Evolutionary conservation across 1,140 invertebrate genomes (phyloP).

Genomic region (Drosophila azteca): DNA sequence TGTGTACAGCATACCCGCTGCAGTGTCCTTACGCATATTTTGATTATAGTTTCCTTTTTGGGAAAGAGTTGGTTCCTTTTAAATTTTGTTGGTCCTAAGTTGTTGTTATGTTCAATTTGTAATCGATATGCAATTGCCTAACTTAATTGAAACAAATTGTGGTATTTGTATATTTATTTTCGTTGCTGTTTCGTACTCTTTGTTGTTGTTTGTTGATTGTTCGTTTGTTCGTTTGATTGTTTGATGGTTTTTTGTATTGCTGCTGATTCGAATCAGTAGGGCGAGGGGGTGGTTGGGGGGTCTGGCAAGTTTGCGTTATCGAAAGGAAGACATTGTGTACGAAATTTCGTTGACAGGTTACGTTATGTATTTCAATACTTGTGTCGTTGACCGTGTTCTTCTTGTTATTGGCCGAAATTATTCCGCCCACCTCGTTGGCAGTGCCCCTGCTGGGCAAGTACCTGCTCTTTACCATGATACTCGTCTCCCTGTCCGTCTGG

Average conservation of each 20-base stretch:
- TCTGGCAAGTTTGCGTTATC: constrained; percentile 3
- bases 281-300: constrained; percentile 5
- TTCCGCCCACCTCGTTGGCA: constrained; percentile 98
- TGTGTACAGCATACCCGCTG: constrained; percentile 12
- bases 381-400: constrained; percentile 99
- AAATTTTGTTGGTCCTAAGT: constrained; percentile 9
- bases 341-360: constrained; percentile 86
- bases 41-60: constrained; percentile 12
- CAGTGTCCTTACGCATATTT: constrained; percentile 17
- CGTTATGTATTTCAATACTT: constrained; percentile 98
- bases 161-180: constrained; percentile 36
- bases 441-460: constrained; percentile 99
- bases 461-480: constrained; percentile 98
- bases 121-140: constrained; percentile 60
- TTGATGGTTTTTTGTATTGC: constrained; percentile 22
- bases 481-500: constrained; percentile 98
- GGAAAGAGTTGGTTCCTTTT: constrained; percentile 1
- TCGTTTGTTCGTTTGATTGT: constrained; percentile 55
- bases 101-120: constrained; percentile 33
- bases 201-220: constrained; percentile 61
- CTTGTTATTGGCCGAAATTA: constrained; percentile 97
- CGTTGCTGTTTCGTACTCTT: constrained; percentile 58
- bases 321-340: constrained; percentile 63
- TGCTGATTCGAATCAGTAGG: neutral
- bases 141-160: constrained; percentile 45